Base-by-base conservation (phyloP, 2,888 invertebrate genomes). In the Coleophora deauratella region DNA sequence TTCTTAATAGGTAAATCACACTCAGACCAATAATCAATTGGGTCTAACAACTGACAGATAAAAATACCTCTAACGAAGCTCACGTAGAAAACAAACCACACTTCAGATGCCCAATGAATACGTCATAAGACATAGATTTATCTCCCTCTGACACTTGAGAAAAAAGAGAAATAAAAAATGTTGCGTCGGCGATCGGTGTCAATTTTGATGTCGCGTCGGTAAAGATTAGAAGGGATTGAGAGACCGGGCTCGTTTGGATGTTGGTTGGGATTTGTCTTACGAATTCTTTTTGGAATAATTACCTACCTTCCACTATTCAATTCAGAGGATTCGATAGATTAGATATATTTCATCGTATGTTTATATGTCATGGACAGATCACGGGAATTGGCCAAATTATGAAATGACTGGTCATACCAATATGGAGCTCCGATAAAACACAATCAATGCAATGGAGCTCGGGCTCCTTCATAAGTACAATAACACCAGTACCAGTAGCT, bases 91-190 rank as follows among this genome's bases (percentile, higher is more conserved):
- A 41, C 42, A 45, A 51, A 50, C 51, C 50, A 43, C 50, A 52
- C 34, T 46, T 48, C 46, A 31, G 12, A 41, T 45, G 42, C 41
- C 42, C 48, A 48, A 45, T 48, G 46, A 48, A 48, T 45, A 51
- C 48, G 59, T 59, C 61, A 59, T 52, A 57, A 51, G 57, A 57
- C 21, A 21, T 21, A 21, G 21, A 21, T 21, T 62, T 52, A 48
- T 57, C 49, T 57, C 56, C 59, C 49, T 53, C 51, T 45, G 54
- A 56, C 59, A 51, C 40, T 48, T 52, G 55, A 52, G 51, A 40
- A 55, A 57, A 52, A 40, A 40, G 27, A 9, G 15, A 28, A n/a
- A 11, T n/a, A 31, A 31, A 34, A 21, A 21, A 2, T 9, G 14
- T 11, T 12, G 33, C 11, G 11, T n/a, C 10, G 12, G 33, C 13